These are phyloP conservation scores for Melanerpes aurifrons DNA, from an alignment of 2,113 vertebrate species.

Conservation along the genomic window DNA sequence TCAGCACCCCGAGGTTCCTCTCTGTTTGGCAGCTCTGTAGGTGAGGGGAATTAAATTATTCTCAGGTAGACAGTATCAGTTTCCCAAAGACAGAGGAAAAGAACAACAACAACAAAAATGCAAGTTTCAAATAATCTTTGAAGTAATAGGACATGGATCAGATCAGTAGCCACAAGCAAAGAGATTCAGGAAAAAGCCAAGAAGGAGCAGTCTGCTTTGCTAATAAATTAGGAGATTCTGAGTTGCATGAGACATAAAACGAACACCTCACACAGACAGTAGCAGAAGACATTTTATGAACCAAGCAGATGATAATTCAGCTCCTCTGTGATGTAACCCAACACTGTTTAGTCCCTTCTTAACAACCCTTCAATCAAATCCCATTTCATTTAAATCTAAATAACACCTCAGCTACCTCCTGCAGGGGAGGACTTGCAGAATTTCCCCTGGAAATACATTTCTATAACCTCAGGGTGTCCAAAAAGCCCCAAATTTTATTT, in stretches of 20 bases:
- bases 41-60: background rate
- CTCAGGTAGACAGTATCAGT: background rate
- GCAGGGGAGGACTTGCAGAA: constrained; percentile 48
- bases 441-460: constrained; percentile 46
- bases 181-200: background rate
- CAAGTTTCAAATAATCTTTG: background rate
- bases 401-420: constrained; percentile 62
- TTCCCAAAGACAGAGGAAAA: background rate
- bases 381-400: constrained; percentile 41
- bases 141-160: background rate
- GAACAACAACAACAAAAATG: background rate
- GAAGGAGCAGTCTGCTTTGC: background rate
- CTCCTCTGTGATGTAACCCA: constrained; percentile 40
- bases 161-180: background rate
- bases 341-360: constrained; percentile 39
- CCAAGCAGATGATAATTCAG: constrained; percentile 4
- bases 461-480: constrained; percentile 20
- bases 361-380: constrained; percentile 63
- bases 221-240: background rate
- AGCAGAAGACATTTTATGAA: background rate
- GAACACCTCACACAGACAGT: fast-evolving
- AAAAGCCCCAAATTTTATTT: constrained; percentile 6
- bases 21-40: background rate
- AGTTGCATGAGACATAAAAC: background rate
- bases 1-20: no score